phyloP scores from a whole-genome alignment of 2,888 invertebrate genomes.

The Campaea margaritaria region DNA sequence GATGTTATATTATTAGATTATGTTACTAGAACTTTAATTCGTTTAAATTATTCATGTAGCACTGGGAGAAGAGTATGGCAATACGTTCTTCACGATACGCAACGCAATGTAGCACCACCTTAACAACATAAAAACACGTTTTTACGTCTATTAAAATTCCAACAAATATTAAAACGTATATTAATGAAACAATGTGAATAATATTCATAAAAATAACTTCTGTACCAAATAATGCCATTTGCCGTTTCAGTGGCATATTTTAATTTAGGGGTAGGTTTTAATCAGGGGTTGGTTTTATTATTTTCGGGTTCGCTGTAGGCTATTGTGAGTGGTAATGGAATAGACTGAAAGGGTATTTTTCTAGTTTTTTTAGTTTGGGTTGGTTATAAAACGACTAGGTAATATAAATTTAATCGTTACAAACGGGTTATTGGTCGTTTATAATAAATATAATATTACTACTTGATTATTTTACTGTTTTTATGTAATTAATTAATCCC shows the following conservation, averaged over 20 bases:
- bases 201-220: neutral
- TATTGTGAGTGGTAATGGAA: conserved; percentile 13
- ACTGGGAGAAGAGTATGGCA: no score
- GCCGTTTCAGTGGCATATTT: conserved; percentile 18
- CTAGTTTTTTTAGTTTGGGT: neutral
- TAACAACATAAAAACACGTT: conserved; percentile 2
- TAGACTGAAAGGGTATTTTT: conserved; percentile 2
- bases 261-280: conserved; percentile 13
- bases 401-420: no score
- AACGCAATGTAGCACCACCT: conserved; percentile 1
- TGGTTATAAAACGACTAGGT: neutral
- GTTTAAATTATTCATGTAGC: neutral
- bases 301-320: conserved; percentile 13
- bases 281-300: conserved; percentile 22
- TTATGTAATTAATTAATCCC: no score
- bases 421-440: no score
- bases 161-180: conserved; percentile 21
- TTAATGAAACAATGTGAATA: conserved; percentile 9
- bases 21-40: neutral
- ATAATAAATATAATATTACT: no score
- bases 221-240: neutral
- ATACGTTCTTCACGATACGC: no score
- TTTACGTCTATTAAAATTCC: conserved; percentile 10
- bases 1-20: neutral
- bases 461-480: no score